Conservation (phyloP, 2,797 vertebrate genomes). For the Lophius americanus region DNA sequence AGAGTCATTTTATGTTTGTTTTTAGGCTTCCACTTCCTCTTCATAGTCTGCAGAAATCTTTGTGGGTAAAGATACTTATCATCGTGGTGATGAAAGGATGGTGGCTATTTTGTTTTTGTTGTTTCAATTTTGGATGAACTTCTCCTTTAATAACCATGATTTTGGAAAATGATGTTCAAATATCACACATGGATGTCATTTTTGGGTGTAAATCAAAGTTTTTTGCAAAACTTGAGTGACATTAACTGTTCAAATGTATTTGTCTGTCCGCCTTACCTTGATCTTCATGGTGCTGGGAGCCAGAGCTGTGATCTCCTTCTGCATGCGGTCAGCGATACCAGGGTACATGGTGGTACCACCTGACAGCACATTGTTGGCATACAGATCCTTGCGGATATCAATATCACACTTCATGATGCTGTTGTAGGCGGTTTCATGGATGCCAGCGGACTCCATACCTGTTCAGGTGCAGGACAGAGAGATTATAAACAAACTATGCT, state of each 20-base stretch:
- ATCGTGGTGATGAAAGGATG: no score
- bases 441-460: conserved; percentile 81
- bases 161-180: neutral
- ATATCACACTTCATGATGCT: no score
- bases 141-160: neutral
- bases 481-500: neutral
- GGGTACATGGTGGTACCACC: conserved; percentile 97
- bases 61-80: no score
- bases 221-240: neutral
- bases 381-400: no score
- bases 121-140: no score
- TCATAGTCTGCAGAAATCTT: no score
- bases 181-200: neutral
- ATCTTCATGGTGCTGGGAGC: conserved; percentile 96
- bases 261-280: conserved; percentile 70
- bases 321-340: conserved; percentile 94
- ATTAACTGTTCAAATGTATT: neutral
- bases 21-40: no score
- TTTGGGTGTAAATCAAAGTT: neutral
- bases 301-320: conserved; percentile 93
- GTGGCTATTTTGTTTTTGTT: no score
- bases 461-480: conserved; percentile 7
- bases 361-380: conserved; percentile 83
- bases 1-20: no score
- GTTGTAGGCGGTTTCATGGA: conserved; percentile 70